Evolutionary conservation across 2,888 invertebrate genomes (phyloP).

Genomic region (Spatulosminthurus flaviceps): DNA sequence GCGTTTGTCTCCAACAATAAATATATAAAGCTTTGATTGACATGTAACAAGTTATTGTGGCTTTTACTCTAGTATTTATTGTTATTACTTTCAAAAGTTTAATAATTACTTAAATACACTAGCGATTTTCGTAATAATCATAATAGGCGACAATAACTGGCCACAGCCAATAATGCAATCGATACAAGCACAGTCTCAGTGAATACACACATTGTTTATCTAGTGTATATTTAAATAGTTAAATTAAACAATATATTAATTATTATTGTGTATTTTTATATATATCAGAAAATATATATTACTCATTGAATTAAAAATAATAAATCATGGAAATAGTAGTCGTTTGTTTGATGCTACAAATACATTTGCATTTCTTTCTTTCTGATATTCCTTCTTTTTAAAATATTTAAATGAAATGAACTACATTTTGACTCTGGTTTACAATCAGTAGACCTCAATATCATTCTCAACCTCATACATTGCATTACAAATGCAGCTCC

Average conservation of each 20-base stretch:
- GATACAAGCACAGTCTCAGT: constrained; percentile 1
- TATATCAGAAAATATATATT: constrained; percentile 1
- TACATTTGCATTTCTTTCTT: too few relatives aligned
- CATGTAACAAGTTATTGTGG: background rate
- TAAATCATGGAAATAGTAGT: background rate
- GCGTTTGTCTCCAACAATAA: background rate
- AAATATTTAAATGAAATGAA: background rate
- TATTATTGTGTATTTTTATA: background rate
- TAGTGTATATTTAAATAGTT: background rate
- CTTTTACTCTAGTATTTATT: constrained; percentile 6
- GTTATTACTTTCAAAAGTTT: background rate
- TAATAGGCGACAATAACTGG: background rate
- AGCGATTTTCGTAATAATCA: background rate
- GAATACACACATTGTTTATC: background rate
- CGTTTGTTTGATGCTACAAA: background rate
- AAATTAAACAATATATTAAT: background rate
- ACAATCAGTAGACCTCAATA: constrained; percentile 22
- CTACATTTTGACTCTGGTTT: background rate
- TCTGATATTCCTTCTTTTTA: too few relatives aligned
- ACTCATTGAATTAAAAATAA: constrained; percentile 7
- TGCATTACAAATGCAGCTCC: constrained; percentile 37
- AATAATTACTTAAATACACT: too few relatives aligned
- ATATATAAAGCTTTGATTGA: background rate
- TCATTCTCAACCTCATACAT: constrained; percentile 28
- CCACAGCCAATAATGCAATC: background rate